Evolutionary conservation across 1,140 invertebrate species (phyloP), one percentile per base, ranked within the genome.

Genomic region (Cephus cinctus): DNA sequence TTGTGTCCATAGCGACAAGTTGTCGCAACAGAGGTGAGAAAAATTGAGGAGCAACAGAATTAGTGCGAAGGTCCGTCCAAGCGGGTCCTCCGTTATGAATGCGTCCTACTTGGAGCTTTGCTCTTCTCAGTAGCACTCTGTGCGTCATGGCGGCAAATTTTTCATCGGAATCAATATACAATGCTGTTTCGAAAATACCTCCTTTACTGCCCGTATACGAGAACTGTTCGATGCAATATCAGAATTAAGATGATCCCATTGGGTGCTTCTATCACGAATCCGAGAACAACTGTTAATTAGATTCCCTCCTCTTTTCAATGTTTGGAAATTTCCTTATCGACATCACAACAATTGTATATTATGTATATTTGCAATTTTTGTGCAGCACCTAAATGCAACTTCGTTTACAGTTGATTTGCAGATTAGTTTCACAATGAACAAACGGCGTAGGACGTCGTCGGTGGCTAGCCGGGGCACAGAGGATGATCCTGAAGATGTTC

Each of bases 381-480:
- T n/a, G n/a, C n/a, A n/a, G n/a, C n/a, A n/a, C n/a, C n/a, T n/a
- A n/a, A n/a, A n/a, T n/a, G n/a, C n/a, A n/a, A n/a, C n/a, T n/a
- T n/a, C n/a, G n/a, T n/a, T n/a, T n/a, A n/a, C n/a, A n/a, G n/a
- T n/a, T n/a, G n/a, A n/a, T n/a, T n/a, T n/a, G n/a, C n/a, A n/a
- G n/a, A n/a, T n/a, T n/a, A n/a, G 43, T 52, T 23, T 32, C 49
- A 67, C 56, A 46, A 85, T 85, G 83, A 82, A 82, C 69, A 85
- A 85, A 68, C 76, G 84, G 48, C 76, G 84, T 40, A 79, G 83
- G 57, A 82, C 83, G 14, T 87, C 86, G 25, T 88, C 86, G 12
- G 83, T 83, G 19, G 83, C 85, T 4, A 86, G 85, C 65, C 79
- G 84, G 12, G 82, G 82, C 4, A 81, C 79, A 36, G 81, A 83